Evolutionary conservation across 35 echinoderm and acorn worm genomes (phyloP), one percentile per base, ranked within the genome.

Genomic region (Nesometra sesokonis): DNA sequence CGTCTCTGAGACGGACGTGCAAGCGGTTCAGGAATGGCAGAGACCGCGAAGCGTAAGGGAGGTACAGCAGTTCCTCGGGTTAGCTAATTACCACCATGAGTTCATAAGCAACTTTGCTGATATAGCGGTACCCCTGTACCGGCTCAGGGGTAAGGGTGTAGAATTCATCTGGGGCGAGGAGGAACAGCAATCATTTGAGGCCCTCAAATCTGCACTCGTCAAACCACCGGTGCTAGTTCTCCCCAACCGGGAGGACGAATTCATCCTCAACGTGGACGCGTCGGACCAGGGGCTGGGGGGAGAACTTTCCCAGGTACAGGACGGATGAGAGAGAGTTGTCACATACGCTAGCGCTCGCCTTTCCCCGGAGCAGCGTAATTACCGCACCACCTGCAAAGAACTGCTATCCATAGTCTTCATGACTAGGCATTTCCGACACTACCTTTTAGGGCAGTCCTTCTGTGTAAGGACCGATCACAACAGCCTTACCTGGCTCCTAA

Each of bases 371-470:
- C 78, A 89, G 30, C 17, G 31, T 21, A 7, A 77, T 35, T 91
- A 91, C 40, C 87, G 89, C 34, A 82, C 83, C 35, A 91, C 84
- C 33, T 1, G 89, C n/a, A 86, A 82, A 17, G 89, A 92, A 35
- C 34, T 92, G 32, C 80, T 92, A 32, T 80, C 87, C 11, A 52
- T 89, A 9, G 35, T 92, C 9, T 19, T 29, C 17, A 79, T 89
- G 32, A 92, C 91, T 11, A 80, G 57, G 3, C 86, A 89, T n/a
- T 92, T 90, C 36, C 46, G 87, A 39, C 87, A 89, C 36, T 89
- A 88, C 36, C 86, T 92, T 13, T 35, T 88, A 29, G 86, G 80
- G 11, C 80, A 46, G 37, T 46, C 35, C 8, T 92, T 89, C 46
- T 31, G 23, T 8, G 80, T 92, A 8, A 32, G 90, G 32, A 92